Evolutionary conservation across 2,888 invertebrate genomes (phyloP).

Genomic region (Nematopogon swammerdamellus): DNA sequence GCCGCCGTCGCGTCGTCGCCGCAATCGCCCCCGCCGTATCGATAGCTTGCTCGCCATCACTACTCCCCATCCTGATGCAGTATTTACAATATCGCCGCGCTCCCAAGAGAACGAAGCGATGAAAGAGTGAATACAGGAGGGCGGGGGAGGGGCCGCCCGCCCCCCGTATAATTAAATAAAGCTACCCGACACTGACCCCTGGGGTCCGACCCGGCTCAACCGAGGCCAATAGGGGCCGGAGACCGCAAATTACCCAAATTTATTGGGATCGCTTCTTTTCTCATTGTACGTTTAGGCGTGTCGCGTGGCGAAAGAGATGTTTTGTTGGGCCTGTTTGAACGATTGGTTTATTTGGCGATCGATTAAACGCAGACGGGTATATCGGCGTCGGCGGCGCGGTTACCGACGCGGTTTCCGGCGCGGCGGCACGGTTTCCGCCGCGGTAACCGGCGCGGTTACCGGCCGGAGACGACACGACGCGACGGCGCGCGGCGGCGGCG

Average conservation of each 20-base stretch:
- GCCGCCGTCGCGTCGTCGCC: too few relatives aligned
- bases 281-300: too few relatives aligned
- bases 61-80: not conserved
- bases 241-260: not conserved
- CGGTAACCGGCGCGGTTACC: too few relatives aligned
- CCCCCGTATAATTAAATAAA: not conserved
- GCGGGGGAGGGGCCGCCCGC: too few relatives aligned
- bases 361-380: too few relatives aligned
- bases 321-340: not conserved
- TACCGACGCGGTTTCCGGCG: too few relatives aligned
- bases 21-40: too few relatives aligned
- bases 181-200: not conserved
- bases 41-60: too few relatives aligned
- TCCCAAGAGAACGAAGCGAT: not conserved
- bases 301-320: not conserved
- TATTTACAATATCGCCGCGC: not conserved
- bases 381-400: too few relatives aligned
- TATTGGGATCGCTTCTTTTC: not conserved
- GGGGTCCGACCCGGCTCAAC: not conserved
- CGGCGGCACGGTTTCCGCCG: too few relatives aligned
- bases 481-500: too few relatives aligned
- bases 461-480: too few relatives aligned
- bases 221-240: not conserved
- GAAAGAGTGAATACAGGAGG: not conserved
- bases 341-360: not conserved